Conservation (phyloP, 2,113 vertebrate species). For the Caloenas nicobarica region DNA sequence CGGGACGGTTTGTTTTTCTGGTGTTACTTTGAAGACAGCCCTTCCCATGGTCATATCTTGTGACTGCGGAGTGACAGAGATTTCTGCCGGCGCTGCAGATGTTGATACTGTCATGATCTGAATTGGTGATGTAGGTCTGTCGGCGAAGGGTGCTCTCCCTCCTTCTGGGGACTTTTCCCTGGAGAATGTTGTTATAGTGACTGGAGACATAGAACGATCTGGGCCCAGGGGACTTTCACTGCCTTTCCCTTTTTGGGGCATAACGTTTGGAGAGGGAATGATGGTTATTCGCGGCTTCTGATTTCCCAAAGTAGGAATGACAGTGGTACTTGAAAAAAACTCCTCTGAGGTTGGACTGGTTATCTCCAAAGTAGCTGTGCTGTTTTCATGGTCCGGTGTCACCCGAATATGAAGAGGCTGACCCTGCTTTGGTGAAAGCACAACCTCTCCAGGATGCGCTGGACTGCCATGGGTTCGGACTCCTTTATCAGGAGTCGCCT, state of each 20-base stretch:
- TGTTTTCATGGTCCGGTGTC: conserved; percentile 88
- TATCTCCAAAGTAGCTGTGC: conserved; percentile 94
- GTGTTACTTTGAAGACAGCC: conserved; percentile 86
- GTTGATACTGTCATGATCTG: conserved; percentile 92
- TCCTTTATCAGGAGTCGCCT: conserved; percentile 74
- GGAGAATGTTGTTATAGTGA: conserved; percentile 92
- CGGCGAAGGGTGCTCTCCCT: conserved; percentile 55
- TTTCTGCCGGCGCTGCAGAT: conserved; percentile 78
- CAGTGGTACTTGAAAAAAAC: conserved; percentile 93
- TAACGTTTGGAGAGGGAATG: conserved; percentile 83
- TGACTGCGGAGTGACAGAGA: conserved; percentile 72
- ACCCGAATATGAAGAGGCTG: conserved; percentile 93
- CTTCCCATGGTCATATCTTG: conserved; percentile 80
- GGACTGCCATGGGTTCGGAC: conserved; percentile 64
- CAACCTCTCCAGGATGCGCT: conserved; percentile 74
- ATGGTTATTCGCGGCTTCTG: conserved; percentile 96
- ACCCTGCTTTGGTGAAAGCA: conserved; percentile 84
- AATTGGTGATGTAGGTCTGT: conserved; percentile 83
- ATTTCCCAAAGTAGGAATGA: conserved; percentile 91
- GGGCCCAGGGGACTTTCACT: conserved; percentile 67
- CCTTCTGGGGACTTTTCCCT: conserved; percentile 83
- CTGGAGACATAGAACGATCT: conserved; percentile 85
- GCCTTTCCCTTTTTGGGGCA: conserved; percentile 75
- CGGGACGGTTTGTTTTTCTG: conserved; percentile 82
- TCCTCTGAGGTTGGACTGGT: conserved; percentile 89